phyloP scores from a whole-genome alignment of 2,113 vertebrate species.

The Aepyceros melampus region DNA sequence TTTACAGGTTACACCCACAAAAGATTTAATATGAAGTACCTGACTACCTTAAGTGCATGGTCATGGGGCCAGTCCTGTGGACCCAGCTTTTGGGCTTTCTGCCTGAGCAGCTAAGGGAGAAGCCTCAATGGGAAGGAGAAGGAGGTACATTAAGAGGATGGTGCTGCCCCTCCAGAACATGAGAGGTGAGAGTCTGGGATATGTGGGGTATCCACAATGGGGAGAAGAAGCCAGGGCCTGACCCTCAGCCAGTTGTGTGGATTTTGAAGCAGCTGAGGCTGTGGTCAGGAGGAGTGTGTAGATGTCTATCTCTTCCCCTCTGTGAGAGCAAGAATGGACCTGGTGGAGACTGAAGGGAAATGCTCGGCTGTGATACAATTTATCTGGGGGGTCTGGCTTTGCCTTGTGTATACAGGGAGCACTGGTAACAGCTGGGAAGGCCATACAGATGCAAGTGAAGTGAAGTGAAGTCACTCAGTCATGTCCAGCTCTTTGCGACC shows the following conservation, averaged over 20 bases:
- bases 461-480: no score
- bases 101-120: neutral
- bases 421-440: neutral
- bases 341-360: neutral
- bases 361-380: neutral
- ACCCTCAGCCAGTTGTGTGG: neutral
- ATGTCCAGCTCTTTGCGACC: fast-evolving
- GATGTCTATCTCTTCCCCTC: neutral
- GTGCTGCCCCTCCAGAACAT: neutral
- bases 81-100: neutral
- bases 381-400: neutral
- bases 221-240: neutral
- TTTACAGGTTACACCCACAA: neutral
- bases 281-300: neutral
- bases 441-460: neutral
- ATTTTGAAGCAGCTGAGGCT: neutral
- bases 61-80: no score
- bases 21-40: neutral
- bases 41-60: neutral
- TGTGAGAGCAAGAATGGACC: neutral
- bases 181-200: neutral
- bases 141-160: neutral
- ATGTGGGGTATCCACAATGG: no score
- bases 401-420: neutral
- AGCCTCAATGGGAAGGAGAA: neutral